Evolutionary conservation across 1,140 invertebrate species (phyloP), one percentile per base, ranked within the genome.

Genomic region (Habropoda laboriosa): DNA sequence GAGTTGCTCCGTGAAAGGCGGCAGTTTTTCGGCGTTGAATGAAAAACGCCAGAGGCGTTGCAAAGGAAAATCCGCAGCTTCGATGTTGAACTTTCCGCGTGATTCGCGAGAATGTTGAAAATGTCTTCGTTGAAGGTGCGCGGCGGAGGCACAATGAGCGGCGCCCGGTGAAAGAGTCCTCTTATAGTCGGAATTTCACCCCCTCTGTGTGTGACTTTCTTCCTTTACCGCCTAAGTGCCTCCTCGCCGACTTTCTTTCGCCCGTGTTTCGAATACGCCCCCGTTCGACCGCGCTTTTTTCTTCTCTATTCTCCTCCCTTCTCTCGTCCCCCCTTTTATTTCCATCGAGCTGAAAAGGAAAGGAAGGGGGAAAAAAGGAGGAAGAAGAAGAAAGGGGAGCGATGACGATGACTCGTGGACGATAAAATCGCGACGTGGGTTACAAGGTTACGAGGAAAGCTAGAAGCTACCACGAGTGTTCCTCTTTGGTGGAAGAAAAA

Each of bases 201-300:
- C 72, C 64, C 45, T n/a, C n/a, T n/a, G n/a, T 53, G 42, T 30
- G 40, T 24, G 42, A 51, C 32, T 38, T 63, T 30, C 40, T 64
- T 63, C 30, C 16, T 47, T 49, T 27, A 49, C 58, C 32, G 60
- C 51, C 67, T 51, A 66, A 82, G 81, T 82, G 49, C 35, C 60
- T 70, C 24, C 35, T 80, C 66, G 32, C 42, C 32, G 68, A 76
- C 64, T 81, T 82, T 71, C 72, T 77, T 40, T 81, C 45, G 7
- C 27, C 63, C 45, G 58, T 71, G 38, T 57, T 77, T 67, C 72
- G 30, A 81, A 81, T 82, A 55, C 45, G 4, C 30, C 16, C 45
- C 16, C 16, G n/a, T 67, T 49, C 30, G 66, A 13, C 0, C 42
- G n/a, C n/a, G n/a, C n/a, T n/a, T n/a, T 1, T 1, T 49, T 7